Evolutionary conservation across 2,888 invertebrate genomes (phyloP).

Genomic region (Xestia xanthographa): DNA sequence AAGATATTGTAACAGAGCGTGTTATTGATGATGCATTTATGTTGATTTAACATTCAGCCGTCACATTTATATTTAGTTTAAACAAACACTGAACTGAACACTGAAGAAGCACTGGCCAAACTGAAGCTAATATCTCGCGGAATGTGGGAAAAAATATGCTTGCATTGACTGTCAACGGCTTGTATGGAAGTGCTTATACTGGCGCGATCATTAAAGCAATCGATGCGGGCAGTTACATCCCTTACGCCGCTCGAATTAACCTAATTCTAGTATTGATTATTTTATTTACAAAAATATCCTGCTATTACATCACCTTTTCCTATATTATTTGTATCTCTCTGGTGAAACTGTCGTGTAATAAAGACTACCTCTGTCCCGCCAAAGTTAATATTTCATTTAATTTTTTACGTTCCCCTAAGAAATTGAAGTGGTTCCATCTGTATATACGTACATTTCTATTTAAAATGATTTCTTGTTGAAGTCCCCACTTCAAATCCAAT

Average conservation of each 20-base stretch:
- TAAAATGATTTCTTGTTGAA: slow-evolving; percentile 25
- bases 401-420: slow-evolving; percentile 2
- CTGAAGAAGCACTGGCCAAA: neutral
- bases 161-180: neutral
- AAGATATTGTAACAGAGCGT: slow-evolving; percentile 31
- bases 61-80: no score
- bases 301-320: no score
- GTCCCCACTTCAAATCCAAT: slow-evolving; percentile 44
- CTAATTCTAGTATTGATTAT: neutral
- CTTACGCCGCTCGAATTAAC: neutral
- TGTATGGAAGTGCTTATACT: neutral
- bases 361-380: neutral
- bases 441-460: slow-evolving; percentile 25
- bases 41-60: neutral
- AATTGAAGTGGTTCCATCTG: neutral
- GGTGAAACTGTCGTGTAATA: neutral
- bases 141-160: neutral
- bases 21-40: slow-evolving; percentile 5
- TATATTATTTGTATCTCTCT: neutral
- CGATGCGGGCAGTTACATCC: neutral
- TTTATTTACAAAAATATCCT: no score
- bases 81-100: no score
- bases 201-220: neutral
- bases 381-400: neutral
- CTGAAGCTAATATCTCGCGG: neutral